A percentile compares a stretch with the other conserved stretches of the same genome.
These are phyloP conservation scores for Tenualosa thibaudeaui DNA, from an alignment of 2,797 vertebrate genomes.

Conservation along the genomic window DNA sequence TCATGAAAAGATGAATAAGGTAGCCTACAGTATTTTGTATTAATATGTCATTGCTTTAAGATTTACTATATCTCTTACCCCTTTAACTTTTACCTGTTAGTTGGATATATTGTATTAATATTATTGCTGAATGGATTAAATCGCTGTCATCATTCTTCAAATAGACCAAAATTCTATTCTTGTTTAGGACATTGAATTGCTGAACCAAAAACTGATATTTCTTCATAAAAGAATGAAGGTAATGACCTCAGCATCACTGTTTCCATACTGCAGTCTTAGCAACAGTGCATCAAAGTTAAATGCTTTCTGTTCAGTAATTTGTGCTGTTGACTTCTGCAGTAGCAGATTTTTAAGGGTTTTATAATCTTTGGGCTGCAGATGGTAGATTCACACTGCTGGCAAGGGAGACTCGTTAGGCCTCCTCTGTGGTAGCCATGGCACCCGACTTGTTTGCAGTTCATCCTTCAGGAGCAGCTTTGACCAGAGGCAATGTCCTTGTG, in stretches of 20 bases:
- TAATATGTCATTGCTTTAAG: too few species aligned
- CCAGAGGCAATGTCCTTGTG: not conserved
- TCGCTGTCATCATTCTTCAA: not conserved
- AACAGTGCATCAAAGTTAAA: not conserved
- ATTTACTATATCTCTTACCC: too few species aligned
- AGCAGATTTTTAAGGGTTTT: not conserved
- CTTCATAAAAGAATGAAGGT: constrained; percentile 78
- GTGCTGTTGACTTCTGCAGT: not conserved
- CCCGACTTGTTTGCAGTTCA: not conserved
- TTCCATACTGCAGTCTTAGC: not conserved
- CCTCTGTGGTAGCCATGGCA: constrained; percentile 71
- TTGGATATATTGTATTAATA: not conserved
- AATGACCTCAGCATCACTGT: constrained; percentile 18
- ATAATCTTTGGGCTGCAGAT: constrained; percentile 59
- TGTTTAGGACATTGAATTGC: constrained; percentile 71
- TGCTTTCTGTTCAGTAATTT: not conserved
- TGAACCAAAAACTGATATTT: constrained; percentile 75
- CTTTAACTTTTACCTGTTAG: not conserved
- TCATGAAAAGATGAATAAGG: constrained; percentile 71
- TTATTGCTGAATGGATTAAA: not conserved
- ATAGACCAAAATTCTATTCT: constrained; percentile 26
- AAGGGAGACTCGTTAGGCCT: constrained; percentile 68
- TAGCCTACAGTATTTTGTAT: constrained; percentile 47
- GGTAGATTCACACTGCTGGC: constrained; percentile 73
- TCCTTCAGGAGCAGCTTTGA: not conserved